A percentile compares a stretch with the other conserved stretches of the same genome.
Conservation (phyloP, 2,888 invertebrate species). For the Ctena decussata region DNA sequence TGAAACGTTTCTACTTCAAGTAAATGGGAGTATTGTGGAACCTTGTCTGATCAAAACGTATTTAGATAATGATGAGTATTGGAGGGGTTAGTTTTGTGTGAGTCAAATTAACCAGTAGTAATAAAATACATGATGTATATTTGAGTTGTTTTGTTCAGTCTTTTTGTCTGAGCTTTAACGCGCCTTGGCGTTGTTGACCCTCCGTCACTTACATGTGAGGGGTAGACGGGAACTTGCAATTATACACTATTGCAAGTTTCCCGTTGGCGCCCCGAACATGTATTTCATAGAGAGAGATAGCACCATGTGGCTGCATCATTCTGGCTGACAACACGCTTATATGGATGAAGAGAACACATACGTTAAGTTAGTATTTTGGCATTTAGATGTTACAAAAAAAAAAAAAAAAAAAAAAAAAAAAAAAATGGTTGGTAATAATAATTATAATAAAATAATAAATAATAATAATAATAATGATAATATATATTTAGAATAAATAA, state of each 20-base stretch:
- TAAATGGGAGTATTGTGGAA: not conserved
- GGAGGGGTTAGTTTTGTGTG: not conserved
- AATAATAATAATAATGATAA: too few relatives aligned
- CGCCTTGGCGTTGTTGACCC: not conserved
- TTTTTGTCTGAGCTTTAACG: too few relatives aligned
- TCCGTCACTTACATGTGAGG: not conserved
- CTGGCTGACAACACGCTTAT: not conserved
- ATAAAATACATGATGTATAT: not conserved
- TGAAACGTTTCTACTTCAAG: not conserved
- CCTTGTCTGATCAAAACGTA: not conserved
- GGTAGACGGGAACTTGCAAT: not conserved
- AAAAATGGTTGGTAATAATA: too few relatives aligned
- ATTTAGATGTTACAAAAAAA: too few relatives aligned
- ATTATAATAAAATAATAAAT: too few relatives aligned
- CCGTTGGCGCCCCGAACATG: not conserved
- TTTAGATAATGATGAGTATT: not conserved
- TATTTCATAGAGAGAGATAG: not conserved
- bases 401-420: too few relatives aligned
- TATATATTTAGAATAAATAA: too few relatives aligned
- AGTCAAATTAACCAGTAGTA: not conserved
- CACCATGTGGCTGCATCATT: not conserved
- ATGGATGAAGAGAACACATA: too few relatives aligned
- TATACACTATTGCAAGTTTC: not conserved
- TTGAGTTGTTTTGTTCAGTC: not conserved
- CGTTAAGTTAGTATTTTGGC: too few relatives aligned